Base-by-base conservation (phyloP, 2,888 invertebrate genomes). In the Oscheius sp. region DNA sequence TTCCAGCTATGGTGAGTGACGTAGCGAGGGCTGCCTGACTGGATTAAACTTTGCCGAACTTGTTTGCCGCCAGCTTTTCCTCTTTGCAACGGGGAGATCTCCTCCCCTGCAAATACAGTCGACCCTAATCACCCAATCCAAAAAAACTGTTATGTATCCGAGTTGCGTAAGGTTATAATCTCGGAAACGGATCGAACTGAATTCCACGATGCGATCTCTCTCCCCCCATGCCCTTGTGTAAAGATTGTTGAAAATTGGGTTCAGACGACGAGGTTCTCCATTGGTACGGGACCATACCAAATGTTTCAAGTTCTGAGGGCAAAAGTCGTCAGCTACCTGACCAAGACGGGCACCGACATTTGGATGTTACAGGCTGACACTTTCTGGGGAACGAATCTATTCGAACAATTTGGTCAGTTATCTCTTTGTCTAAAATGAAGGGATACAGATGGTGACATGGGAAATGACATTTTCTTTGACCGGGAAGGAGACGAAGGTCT, bases 321-420 rank as follows among this genome's bases (percentile, higher is more conserved):
- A 5, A 78, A 79, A 21, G 61, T 87, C 9, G 80, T 84, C 9
- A 77, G 82, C 25, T 84, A 77, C 59, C 69, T 86, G 58, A 76
- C 78, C 16, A 76, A 72, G 58, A 76, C 79, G 59, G 76, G 77
- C 23, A 75, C 76, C n/a, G 76, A 75, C 7, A 83, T 83, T 58
- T 84, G 84, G 84, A 85, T 76, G 79, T 41, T 76, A 27, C 87
- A 87, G 63, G 81, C 86, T n/a, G 87, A 87, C 71, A 87, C 87
- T 6, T 81, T 81, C 55, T 87, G 87, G 87, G 64, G 84, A 35
- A 73, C 78, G 64, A 84, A 86, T 61, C 72, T 87, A 1, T 87
- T 87, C 56, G 77, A 84, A 29, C 55, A 81, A 7, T 73, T 86
- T n/a, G 83, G 84, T 84, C 25, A 41, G 69, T 29, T 3, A 27